A percentile compares a stretch with the other conserved stretches of the same genome.
phyloP scores from a whole-genome alignment of 2,113 vertebrate genomes.

The Heliornis fulica region DNA sequence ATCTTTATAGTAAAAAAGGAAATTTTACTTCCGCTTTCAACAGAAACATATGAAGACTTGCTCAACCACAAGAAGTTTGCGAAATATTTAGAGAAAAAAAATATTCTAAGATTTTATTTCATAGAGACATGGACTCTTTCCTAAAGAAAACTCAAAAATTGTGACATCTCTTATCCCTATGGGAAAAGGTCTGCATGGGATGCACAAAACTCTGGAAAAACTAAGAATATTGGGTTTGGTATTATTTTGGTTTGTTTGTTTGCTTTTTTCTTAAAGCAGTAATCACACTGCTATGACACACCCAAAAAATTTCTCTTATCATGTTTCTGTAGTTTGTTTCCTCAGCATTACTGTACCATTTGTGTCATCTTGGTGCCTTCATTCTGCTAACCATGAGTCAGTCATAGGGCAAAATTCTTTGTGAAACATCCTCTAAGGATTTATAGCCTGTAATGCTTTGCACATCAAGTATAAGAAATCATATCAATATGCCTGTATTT shows the following conservation, averaged over 20 bases:
- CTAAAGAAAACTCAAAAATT: background rate
- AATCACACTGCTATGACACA: background rate
- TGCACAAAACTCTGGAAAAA: background rate
- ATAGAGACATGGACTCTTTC: background rate
- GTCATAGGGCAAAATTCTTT: background rate
- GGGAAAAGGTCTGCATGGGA: background rate
- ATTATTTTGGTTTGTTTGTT: no score
- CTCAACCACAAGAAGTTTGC: background rate
- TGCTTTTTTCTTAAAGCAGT: background rate
- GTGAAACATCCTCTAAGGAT: background rate
- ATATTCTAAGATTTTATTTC: background rate
- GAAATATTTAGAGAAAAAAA: background rate
- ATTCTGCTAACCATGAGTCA: background rate
- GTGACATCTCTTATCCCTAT: background rate
- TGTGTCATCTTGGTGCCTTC: background rate
- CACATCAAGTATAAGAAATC: background rate
- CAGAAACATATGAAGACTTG: background rate
- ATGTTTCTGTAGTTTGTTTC: background rate
- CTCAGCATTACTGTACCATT: background rate
- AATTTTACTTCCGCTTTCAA: background rate
- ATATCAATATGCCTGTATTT: background rate
- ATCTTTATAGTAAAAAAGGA: background rate
- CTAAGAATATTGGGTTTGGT: background rate
- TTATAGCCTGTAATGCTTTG: background rate
- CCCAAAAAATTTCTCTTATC: no score